Evolutionary conservation across 2,113 vertebrate species (phyloP).

Genomic region (Atrichornis clamosus): DNA sequence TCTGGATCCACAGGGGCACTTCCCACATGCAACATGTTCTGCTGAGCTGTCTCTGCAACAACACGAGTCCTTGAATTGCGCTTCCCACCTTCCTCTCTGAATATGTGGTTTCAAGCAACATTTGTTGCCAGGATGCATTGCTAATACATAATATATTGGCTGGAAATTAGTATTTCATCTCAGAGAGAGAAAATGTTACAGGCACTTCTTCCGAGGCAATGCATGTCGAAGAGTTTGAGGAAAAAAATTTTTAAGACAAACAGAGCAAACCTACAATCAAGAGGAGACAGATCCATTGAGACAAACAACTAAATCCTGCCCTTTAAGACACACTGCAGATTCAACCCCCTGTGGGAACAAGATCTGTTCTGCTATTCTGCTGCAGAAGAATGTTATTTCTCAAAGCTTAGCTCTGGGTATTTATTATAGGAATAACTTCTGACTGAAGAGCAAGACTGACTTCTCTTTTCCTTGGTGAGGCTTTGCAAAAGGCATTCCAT

Average conservation of each 20-base stretch:
- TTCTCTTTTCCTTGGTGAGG: background rate
- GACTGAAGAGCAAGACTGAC: background rate
- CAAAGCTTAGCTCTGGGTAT: background rate
- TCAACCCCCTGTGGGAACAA: background rate
- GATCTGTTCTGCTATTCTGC: background rate
- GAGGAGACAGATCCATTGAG: background rate
- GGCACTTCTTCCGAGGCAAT: background rate
- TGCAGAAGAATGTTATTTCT: background rate
- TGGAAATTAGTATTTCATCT: conserved; percentile 22
- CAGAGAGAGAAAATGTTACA: background rate
- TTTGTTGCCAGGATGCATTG: conserved; percentile 25
- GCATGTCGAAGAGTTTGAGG: background rate
- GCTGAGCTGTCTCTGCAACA: background rate
- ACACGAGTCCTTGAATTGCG: background rate
- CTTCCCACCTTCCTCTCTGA: conserved; percentile 10
- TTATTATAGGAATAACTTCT: background rate
- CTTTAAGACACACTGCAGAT: background rate
- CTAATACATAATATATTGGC: conserved; percentile 14
- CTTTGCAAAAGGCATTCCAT: background rate
- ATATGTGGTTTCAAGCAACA: background rate
- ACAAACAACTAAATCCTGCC: background rate
- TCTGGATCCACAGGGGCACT: background rate
- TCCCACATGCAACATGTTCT: conserved; percentile 19
- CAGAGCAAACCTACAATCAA: background rate
- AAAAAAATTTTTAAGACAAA: background rate